A percentile compares a stretch with the other conserved stretches of the same genome.
These are phyloP conservation scores for Sarcoramphus papa DNA, from an alignment of 2,797 vertebrate species.

Conservation along the genomic window DNA sequence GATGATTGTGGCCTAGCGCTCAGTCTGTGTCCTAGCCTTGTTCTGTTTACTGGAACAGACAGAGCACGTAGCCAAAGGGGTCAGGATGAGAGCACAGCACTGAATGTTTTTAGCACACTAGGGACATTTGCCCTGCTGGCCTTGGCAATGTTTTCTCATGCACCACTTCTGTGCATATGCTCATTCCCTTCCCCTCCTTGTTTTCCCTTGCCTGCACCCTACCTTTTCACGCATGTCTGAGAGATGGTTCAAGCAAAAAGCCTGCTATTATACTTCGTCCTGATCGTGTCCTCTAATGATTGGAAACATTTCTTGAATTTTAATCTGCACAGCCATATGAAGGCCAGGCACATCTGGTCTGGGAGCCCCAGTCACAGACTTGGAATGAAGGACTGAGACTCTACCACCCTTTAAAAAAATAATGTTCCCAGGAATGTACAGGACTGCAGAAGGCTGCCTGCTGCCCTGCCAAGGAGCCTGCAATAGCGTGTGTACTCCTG, in stretches of 20 bases:
- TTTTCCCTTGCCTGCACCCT: neutral
- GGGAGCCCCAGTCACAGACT: neutral
- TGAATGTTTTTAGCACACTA: neutral
- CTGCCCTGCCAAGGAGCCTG: neutral
- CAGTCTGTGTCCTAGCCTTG: neutral
- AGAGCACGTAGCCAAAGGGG: neutral
- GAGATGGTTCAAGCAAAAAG: neutral
- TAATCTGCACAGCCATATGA: neutral
- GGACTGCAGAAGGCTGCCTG: neutral
- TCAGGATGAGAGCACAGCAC: conserved; percentile 19
- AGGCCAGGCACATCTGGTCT: neutral
- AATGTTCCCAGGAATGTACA: neutral
- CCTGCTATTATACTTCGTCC: neutral
- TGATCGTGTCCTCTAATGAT: neutral
- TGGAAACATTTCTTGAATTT: neutral
- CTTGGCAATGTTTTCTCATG: conserved; percentile 27
- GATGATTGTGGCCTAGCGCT: neutral
- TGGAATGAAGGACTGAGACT: neutral
- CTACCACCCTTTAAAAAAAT: neutral
- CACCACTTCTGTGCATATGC: neutral
- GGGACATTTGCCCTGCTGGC: conserved; percentile 13
- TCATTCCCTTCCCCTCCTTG: neutral
- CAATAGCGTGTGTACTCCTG: neutral
- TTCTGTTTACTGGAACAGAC: conserved; percentile 16
- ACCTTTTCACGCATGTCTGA: neutral